Evolutionary conservation across 2,797 vertebrate genomes (phyloP).

Genomic region (Spinibarbus caldwelli): DNA sequence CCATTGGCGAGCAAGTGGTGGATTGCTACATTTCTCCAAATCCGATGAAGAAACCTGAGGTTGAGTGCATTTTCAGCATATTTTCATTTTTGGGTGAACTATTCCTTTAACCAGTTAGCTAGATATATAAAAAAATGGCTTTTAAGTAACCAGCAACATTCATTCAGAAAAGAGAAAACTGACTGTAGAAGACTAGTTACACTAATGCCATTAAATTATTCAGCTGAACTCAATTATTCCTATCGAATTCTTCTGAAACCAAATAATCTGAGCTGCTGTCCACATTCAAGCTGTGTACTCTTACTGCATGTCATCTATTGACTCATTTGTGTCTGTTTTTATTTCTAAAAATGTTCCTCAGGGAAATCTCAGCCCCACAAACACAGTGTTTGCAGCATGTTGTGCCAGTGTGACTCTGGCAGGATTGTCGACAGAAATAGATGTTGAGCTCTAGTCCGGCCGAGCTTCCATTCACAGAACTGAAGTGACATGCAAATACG

Average conservation of each 20-base stretch:
- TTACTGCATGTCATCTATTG: background rate
- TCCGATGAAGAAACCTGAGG: no score
- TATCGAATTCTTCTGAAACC: background rate
- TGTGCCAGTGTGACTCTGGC: background rate
- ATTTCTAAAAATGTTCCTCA: background rate
- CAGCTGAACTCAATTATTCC: background rate
- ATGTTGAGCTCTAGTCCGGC: background rate
- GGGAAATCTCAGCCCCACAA: background rate
- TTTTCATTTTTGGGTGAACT: no score
- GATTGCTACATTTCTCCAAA: no score
- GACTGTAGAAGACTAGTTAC: background rate
- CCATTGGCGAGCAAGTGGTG: no score
- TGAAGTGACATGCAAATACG: background rate
- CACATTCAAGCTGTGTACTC: background rate
- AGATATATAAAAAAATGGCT: background rate
- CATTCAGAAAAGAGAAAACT: background rate
- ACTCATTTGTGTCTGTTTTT: background rate
- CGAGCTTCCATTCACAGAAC: conserved; percentile 7
- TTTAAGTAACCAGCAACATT: background rate
- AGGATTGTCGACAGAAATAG: conserved; percentile 23
- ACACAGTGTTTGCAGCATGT: background rate
- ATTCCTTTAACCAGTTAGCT: no score
- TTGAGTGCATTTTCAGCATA: no score
- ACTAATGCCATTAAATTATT: no score
- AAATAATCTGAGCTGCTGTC: background rate